These are phyloP conservation scores for Phainopepla nitens DNA, from an alignment of 2,113 vertebrate species.

Conservation along the genomic window DNA sequence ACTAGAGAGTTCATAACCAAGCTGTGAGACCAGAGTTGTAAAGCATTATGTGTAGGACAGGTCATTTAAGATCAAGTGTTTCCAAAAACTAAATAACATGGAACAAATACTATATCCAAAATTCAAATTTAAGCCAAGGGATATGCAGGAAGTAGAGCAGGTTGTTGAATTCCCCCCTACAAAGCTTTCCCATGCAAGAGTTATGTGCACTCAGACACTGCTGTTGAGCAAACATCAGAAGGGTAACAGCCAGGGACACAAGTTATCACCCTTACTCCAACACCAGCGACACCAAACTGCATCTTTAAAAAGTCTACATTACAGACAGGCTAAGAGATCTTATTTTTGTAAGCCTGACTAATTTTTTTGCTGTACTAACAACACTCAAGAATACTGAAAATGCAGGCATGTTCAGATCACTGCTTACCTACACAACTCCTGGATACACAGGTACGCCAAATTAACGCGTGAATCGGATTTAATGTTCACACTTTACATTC, in stretches of 20 bases:
- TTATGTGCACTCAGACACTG: not conserved
- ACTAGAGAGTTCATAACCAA: not conserved
- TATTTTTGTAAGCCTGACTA: not conserved
- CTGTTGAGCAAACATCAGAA: not conserved
- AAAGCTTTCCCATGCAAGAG: not conserved
- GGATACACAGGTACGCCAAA: not conserved
- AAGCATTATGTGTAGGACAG: not conserved
- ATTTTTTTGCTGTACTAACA: not conserved
- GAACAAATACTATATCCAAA: not conserved
- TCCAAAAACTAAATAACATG: not conserved
- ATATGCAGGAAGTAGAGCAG: not conserved
- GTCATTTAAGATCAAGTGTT: not conserved
- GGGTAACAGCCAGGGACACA: rapidly evolving
- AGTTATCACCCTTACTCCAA: not conserved
- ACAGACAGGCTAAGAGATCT: not conserved
- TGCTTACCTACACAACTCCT: not conserved
- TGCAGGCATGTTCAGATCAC: not conserved
- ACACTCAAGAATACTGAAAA: not conserved
- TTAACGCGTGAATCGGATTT: not conserved
- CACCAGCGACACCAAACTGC: not conserved
- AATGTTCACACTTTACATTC: not conserved
- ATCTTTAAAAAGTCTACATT: not conserved
- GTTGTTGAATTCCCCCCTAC: not conserved
- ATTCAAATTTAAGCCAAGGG: not conserved
- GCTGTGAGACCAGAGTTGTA: not conserved